These are phyloP conservation scores for Trididemnum clinides DNA, from an alignment of 23 tunicate genomes.

Conservation along the genomic window DNA sequence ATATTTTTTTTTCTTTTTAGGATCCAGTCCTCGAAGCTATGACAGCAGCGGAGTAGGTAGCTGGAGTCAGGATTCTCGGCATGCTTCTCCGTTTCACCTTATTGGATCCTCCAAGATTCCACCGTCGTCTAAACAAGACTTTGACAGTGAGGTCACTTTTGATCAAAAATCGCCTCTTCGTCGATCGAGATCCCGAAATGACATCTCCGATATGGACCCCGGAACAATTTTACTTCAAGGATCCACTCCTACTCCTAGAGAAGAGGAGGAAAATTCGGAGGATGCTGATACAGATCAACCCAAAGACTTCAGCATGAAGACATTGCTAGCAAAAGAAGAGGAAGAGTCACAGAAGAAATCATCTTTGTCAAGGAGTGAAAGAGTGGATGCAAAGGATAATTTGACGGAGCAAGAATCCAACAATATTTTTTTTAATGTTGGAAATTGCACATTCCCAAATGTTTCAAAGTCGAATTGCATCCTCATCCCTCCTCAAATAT, in stretches of 20 bases:
- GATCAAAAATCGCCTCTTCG: not conserved
- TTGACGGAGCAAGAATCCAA: not conserved
- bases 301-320: conserved; percentile 52
- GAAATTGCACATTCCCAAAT: not conserved
- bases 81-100: conserved; percentile 50
- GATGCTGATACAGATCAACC: conserved; percentile 50
- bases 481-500: not conserved
- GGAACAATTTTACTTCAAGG: conserved; percentile 46
- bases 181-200: conserved; percentile 3
- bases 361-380: not conserved
- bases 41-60: conserved; percentile 92
- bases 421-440: too few relatives aligned
- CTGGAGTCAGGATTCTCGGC: conserved; percentile 69
- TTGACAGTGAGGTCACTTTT: not conserved
- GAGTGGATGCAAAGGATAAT: not conserved
- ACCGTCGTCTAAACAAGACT: not conserved
- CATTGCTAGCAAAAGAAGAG: conserved; percentile 17
- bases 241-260: conserved; percentile 24
- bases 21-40: conserved; percentile 71
- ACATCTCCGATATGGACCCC: conserved; percentile 42
- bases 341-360: not conserved
- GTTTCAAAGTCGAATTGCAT: not conserved
- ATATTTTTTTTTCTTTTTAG: not conserved
- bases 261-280: not conserved
- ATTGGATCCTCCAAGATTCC: not conserved